Base-by-base conservation (phyloP, 2,113 vertebrate genomes). In the Tachysurus fulvidraco region DNA sequence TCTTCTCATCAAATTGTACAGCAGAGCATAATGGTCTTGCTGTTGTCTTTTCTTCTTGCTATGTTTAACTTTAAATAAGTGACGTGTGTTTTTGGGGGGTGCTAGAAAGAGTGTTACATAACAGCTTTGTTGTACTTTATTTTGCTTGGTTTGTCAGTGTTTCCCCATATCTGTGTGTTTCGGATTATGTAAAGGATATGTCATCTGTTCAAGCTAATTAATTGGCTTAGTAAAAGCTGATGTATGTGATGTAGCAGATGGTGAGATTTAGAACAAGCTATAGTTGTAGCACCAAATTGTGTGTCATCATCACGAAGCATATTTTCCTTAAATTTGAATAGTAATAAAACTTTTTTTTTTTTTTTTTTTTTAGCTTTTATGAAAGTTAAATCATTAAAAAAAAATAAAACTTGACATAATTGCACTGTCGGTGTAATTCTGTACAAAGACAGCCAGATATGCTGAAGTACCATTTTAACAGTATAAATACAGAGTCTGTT, bases 121-220 rank as follows among this genome's bases (percentile, higher is more conserved):
- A 36, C n/a, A 36, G 52, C 16, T 36, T 55, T 60, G 28, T 19
- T 36, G 19, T 55, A 59, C 19, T 41, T 80, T 59, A 13, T 36
- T 59, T 80, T 78, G 5, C 16, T 79, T 79, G 16, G 28, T 23
- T 59, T 59, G 52, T 41, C 28, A 11, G 11, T 41, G 55, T 59
- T 80, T 80, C 12, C 10, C 36, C 19, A 59, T 41, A 59, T 4
- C 28, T 41, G 55, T 59, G 78, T 59, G 10, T 59, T 59, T 4
- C 54, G 41, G 9, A 59, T 59, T 36, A 17, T 80, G 17, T 23
- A 36, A 41, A 80, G 52, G 28, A 81, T 60, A 41, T 36, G 19
- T 81, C 78, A 60, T 81, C 55, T 60, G 55, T 60, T 19, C 21
- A 60, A 81, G 57, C 57, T 55, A 81, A 81, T 81, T 60, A 44